These are phyloP conservation scores for Erebia ligea DNA, from an alignment of 2,888 invertebrate species.

Conservation along the genomic window DNA sequence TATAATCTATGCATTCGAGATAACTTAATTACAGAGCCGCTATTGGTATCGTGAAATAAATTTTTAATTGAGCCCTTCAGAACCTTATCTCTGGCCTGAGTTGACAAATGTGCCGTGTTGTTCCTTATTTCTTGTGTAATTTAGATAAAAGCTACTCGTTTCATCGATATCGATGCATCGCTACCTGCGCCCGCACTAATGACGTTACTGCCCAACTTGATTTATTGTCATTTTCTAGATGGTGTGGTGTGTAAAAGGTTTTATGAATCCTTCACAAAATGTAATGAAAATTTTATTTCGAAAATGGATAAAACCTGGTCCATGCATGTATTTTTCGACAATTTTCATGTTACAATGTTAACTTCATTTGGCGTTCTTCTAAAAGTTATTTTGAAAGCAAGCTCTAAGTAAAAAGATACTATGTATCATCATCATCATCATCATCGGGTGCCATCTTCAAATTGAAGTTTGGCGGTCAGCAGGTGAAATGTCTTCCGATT, in stretches of 20 bases:
- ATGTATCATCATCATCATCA: too few relatives aligned
- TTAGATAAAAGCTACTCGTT: constrained; percentile 38
- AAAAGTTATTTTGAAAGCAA: too few relatives aligned
- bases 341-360: too few relatives aligned
- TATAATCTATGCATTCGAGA: constrained; percentile 48
- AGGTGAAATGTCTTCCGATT: too few relatives aligned
- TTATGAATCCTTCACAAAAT: neutral
- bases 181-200: constrained; percentile 39
- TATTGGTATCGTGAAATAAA: constrained; percentile 45
- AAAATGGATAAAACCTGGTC: too few relatives aligned
- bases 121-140: constrained; percentile 40
- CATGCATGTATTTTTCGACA: too few relatives aligned
- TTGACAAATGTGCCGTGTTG: constrained; percentile 48
- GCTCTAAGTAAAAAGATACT: too few relatives aligned
- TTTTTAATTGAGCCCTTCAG: constrained; percentile 48
- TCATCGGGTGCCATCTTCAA: too few relatives aligned
- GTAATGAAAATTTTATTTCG: neutral
- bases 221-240: constrained; percentile 24
- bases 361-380: too few relatives aligned
- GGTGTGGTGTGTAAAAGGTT: neutral
- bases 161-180: constrained; percentile 37
- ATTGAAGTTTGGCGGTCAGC: too few relatives aligned
- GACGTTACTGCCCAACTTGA: constrained; percentile 23
- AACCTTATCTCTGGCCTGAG: constrained; percentile 40
- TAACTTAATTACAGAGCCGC: constrained; percentile 48